A percentile compares a stretch with the other conserved stretches of the same genome.
Conservation (phyloP, 2,888 invertebrate genomes). For the Carabus problematicus region DNA sequence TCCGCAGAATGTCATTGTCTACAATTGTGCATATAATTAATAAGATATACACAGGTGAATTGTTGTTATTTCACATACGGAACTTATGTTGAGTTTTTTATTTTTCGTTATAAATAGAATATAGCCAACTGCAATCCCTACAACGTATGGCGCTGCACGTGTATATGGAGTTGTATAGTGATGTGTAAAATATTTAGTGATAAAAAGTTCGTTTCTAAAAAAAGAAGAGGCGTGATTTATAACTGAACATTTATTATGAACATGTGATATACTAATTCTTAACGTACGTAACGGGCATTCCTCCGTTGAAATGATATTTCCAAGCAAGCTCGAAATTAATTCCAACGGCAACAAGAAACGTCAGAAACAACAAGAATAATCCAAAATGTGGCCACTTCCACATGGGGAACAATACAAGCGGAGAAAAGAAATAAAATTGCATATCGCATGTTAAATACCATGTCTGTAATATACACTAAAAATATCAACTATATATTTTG, state of each 20-base stretch:
- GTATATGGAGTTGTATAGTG: constrained; percentile 55
- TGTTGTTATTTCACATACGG: constrained; percentile 45
- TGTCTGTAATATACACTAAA: constrained; percentile 58
- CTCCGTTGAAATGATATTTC: constrained; percentile 53
- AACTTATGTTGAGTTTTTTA: constrained; percentile 48
- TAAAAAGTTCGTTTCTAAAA: constrained; percentile 51
- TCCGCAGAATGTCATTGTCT: constrained; percentile 41
- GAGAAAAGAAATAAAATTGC: constrained; percentile 59
- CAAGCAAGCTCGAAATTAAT: constrained; percentile 55
- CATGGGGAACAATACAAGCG: constrained; percentile 58
- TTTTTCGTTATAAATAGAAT: constrained; percentile 51
- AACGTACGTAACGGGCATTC: constrained; percentile 58
- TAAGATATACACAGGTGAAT: neutral
- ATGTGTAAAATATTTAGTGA: constrained; percentile 49
- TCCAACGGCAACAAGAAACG: constrained; percentile 52
- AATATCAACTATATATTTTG: constrained; percentile 20
- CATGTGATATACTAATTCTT: constrained; percentile 1
- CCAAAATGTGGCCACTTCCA: constrained; percentile 57
- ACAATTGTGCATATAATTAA: neutral
- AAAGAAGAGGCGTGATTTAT: too few relatives aligned
- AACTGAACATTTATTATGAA: too few relatives aligned
- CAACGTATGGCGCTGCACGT: constrained; percentile 54
- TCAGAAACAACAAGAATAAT: constrained; percentile 49
- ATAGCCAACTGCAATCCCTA: constrained; percentile 55
- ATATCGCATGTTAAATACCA: constrained; percentile 62